Base-by-base conservation (phyloP, 2,797 vertebrate species). In the Ficedula albicollis region DNA sequence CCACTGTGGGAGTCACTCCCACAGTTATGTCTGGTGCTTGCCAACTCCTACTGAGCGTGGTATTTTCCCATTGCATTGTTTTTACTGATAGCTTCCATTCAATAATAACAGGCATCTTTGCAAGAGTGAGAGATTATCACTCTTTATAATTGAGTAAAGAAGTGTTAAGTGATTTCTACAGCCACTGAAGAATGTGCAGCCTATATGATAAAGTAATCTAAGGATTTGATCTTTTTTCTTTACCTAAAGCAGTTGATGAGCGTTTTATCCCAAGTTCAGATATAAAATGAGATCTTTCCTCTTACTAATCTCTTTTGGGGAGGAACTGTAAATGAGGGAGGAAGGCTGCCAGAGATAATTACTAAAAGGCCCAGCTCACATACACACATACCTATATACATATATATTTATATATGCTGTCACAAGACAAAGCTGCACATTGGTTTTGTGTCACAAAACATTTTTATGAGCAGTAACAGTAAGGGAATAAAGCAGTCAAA, bases 41-140 rank as follows among this genome's bases (percentile, higher is more conserved):
- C 92, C 93, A 96, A 0, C 90, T 94, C 92, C 94, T 85, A 79
- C 91, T 78, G 92, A 94, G 95, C 87, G 87, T 93, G 85, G 83
- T 94, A 93, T 96, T 96, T 96, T 94, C 95, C 73, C 87, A 94
- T 51, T 93, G 95, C 91, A 78, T 90, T 94, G 87, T 94, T 89
- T 84, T 88, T 87, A 75, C 84, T 89, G 92, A 89, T 88, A 92
- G 79, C 73, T 94, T 89, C 69, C 66, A 91, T 56, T 93, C 83
- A 95, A 19, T 84, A 81, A 62, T 41, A 90, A 73, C 64, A 86
- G 87, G 62, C 76, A 66, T 86, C 92, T 84, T 77, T 77, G 76
- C 70, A 84, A 86, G 63, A 81, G 26, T 60, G 52, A 84, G 82
- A 84, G 90, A 89, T 91, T 92, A 93, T 72, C 11, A 0, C 84